phyloP scores from a whole-genome alignment of 2,888 invertebrate species.

The Rutpela maculata region DNA sequence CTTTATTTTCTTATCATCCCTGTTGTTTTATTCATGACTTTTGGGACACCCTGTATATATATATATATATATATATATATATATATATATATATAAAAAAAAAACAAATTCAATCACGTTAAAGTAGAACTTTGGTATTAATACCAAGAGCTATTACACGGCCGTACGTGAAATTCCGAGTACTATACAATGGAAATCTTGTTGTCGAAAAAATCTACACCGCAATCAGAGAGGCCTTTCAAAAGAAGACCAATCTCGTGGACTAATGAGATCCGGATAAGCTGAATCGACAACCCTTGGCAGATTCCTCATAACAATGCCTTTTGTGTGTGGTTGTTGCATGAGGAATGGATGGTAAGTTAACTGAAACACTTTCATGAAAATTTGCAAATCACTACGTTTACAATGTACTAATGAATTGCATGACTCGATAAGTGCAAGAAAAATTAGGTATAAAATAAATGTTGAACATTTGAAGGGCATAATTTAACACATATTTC shows the following conservation, averaged over 20 bases:
- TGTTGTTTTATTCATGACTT: too few species aligned
- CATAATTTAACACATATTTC: too few species aligned
- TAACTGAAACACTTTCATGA: not conserved
- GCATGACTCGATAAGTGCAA: not conserved
- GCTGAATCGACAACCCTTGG: not conserved
- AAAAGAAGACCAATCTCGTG: conserved; percentile 14
- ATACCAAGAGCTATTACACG: conserved; percentile 6
- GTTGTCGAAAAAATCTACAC: not conserved
- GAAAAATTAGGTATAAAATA: too few species aligned
- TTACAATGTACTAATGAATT: not conserved
- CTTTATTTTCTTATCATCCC: too few species aligned
- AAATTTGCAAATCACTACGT: not conserved
- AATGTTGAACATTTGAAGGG: too few species aligned
- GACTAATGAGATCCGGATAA: conserved; percentile 17
- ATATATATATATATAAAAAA: too few species aligned
- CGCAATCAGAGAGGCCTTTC: not conserved
- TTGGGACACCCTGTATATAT: too few species aligned
- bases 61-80: too few species aligned
- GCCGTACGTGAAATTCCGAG: not conserved
- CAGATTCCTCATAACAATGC: not conserved
- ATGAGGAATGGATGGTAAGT: not conserved
- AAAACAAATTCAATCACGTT: conserved; percentile 9
- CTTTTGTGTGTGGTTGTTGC: not conserved
- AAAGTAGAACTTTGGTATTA: not conserved
- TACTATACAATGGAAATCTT: not conserved